Evolutionary conservation across 2,797 vertebrate genomes (phyloP), one percentile per base, ranked within the genome.

Genomic region (Petrocephalus schoutedeni): DNA sequence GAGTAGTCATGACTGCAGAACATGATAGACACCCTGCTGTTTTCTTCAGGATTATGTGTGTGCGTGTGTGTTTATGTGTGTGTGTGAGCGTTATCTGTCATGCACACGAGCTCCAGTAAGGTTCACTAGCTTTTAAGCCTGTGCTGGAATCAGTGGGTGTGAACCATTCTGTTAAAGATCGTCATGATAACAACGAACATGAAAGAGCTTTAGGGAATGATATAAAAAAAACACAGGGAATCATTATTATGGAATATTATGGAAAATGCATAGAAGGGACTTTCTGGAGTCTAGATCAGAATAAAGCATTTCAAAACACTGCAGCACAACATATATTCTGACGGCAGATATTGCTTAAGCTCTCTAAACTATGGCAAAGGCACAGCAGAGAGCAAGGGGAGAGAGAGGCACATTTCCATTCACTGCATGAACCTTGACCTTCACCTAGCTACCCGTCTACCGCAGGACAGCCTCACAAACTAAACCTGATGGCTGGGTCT

Each of bases 41-140:
- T 49, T 80, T 80, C 74, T 80, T 21, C 74, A 80, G 74, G 36
- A 80, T 74, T 74, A 74, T 74, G 32, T 32, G 74, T 56, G 54
- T 8, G 12, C 1, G 54, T 6, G 12, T 8, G 5, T 56, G 54
- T 80, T 41, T 49, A 41, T 49, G 74, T 56, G 54, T 80, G 74
- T 49, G 74, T 49, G 74, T 80, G 74, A 80, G 41, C 19, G 16
- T 80, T 80, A 49, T 49, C 74, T 80, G 74, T 80, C 74, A 80
- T 49, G 41, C 74, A 80, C 74, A 49, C 19, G 3, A 49, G 74
- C 74, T 80, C 41, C 74, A 80, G 36, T 49, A 49, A 0, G 16
- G 74, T 80, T 45, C 67, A 74, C 67, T 19, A 21, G 41, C 74
- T 80, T 80, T 80, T 49, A 49, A 80, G 74, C 41, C 74, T 45